Evolutionary conservation across 2,113 vertebrate species (phyloP).

Genomic region (Silurus asotus): DNA sequence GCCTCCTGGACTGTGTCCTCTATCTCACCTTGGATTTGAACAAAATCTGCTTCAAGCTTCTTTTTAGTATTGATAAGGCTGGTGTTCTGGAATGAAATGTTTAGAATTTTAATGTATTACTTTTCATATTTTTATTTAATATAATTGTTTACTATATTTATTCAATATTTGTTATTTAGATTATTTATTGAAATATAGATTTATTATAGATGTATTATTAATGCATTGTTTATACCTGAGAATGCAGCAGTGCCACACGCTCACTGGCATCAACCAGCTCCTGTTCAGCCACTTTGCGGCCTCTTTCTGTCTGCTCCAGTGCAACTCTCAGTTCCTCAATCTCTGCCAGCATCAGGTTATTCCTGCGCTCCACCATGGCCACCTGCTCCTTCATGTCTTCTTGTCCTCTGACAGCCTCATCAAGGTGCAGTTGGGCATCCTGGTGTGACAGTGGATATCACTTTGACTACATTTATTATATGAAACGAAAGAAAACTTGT

Average conservation of each 20-base stretch:
- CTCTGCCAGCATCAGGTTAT: slow-evolving; percentile 82
- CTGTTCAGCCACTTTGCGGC: slow-evolving; percentile 84
- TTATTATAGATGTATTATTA: background rate
- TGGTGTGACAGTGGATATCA: too few relatives aligned
- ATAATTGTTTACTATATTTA: background rate
- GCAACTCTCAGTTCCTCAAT: slow-evolving; percentile 83
- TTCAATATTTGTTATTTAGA: background rate
- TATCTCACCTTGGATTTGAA: slow-evolving; percentile 46
- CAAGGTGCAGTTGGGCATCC: slow-evolving; percentile 71
- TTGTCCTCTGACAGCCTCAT: slow-evolving; percentile 59
- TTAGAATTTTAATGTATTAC: background rate
- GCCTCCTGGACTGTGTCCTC: slow-evolving; percentile 43
- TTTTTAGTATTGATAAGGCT: slow-evolving; percentile 51
- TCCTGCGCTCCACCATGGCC: slow-evolving; percentile 86
- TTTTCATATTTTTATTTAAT: background rate
- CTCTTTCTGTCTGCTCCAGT: slow-evolving; percentile 84
- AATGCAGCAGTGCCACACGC: slow-evolving; percentile 78
- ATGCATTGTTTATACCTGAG: slow-evolving; percentile 70
- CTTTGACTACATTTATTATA: too few relatives aligned
- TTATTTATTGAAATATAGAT: too few relatives aligned
- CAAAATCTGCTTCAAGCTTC: slow-evolving; percentile 38
- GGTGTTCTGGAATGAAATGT: slow-evolving; percentile 34
- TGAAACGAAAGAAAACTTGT: too few relatives aligned
- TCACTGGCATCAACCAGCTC: slow-evolving; percentile 84
- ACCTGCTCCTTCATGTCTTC: slow-evolving; percentile 76